These are phyloP conservation scores for Coenonympha arcania DNA, from an alignment of 2,888 invertebrate species.

Conservation along the genomic window DNA sequence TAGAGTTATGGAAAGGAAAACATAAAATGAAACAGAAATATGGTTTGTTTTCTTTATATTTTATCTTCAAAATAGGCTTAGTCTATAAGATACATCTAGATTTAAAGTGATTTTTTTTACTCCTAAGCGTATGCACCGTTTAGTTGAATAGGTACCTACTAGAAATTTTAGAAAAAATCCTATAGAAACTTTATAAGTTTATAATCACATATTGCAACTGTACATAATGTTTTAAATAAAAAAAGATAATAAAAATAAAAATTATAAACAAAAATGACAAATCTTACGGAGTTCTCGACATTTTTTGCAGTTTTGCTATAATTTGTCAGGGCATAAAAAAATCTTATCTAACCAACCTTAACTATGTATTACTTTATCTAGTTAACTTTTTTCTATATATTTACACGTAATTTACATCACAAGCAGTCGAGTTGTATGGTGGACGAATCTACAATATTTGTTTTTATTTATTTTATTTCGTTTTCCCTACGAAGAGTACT, in stretches of 20 bases:
- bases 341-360: conserved; percentile 52
- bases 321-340: conserved; percentile 45
- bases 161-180: conserved; percentile 21
- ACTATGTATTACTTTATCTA: conserved; percentile 47
- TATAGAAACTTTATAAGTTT: conserved; percentile 9
- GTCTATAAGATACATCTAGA: conserved; percentile 49
- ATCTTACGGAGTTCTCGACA: conserved; percentile 47
- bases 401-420: conserved; percentile 74
- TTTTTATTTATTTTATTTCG: background rate
- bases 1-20: background rate
- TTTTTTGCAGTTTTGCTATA: conserved; percentile 47
- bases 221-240: conserved; percentile 52
- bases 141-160: too few relatives aligned
- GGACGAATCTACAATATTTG: conserved; percentile 39
- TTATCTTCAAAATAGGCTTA: conserved; percentile 71
- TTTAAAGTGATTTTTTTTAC: conserved; percentile 57
- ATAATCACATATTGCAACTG: conserved; percentile 61
- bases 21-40: conserved; percentile 29
- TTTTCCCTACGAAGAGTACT: background rate
- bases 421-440: conserved; percentile 54
- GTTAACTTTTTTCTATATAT: conserved; percentile 48
- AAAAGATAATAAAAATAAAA: conserved; percentile 43
- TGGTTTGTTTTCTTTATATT: conserved; percentile 50
- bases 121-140: conserved; percentile 11
- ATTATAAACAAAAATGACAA: conserved; percentile 41